Conservation (phyloP, 2,797 vertebrate genomes). For the Sarcoramphus papa region DNA sequence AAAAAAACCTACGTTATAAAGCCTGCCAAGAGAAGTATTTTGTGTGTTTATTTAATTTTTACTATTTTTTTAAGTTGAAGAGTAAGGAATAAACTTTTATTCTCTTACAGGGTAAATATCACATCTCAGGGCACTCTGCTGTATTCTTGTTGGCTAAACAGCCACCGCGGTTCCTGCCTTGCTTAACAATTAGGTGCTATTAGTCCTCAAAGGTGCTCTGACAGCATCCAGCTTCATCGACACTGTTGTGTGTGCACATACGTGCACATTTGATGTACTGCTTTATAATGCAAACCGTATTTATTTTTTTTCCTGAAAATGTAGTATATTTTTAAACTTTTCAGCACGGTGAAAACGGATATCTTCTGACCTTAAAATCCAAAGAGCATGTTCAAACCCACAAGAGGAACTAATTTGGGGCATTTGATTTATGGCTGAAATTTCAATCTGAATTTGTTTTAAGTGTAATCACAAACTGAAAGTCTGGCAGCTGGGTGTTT, state of each 20-base stretch:
- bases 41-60: conserved; percentile 61
- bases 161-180: not conserved
- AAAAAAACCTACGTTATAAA: conserved; percentile 5
- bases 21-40: conserved; percentile 63
- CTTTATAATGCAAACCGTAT: conserved; percentile 61
- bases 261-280: not conserved
- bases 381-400: conserved; percentile 60
- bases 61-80: conserved; percentile 44
- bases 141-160: not conserved
- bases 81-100: conserved; percentile 43
- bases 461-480: conserved; percentile 46
- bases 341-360: conserved; percentile 54
- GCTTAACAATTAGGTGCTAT: conserved; percentile 21
- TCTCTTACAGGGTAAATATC: conserved; percentile 25
- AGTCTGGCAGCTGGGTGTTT: conserved; percentile 48
- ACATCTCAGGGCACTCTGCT: not conserved
- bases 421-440: conserved; percentile 61
- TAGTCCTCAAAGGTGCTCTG: conserved; percentile 24
- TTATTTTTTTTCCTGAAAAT: not conserved
- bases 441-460: conserved; percentile 64
- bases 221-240: not conserved
- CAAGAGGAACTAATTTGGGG: conserved; percentile 65
- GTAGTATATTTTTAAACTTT: conserved; percentile 59
- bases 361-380: conserved; percentile 57
- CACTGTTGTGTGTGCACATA: not conserved